These are phyloP conservation scores for Tapirus terrestris DNA, from an alignment of 2,113 vertebrate genomes.

Conservation along the genomic window DNA sequence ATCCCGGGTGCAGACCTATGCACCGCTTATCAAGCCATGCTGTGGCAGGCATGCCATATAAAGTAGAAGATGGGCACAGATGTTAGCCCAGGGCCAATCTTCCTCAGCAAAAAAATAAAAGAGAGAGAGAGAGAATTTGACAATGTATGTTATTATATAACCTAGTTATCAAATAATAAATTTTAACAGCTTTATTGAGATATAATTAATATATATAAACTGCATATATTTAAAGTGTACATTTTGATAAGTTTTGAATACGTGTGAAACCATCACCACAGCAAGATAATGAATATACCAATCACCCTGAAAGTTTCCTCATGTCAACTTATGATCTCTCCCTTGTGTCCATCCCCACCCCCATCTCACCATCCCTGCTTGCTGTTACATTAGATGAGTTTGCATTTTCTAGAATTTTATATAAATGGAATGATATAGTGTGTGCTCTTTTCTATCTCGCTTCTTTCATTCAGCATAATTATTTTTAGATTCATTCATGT, in stretches of 20 bases:
- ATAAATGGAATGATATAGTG: background rate
- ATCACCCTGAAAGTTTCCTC: background rate
- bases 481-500: background rate
- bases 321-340: background rate
- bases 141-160: background rate
- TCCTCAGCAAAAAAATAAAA: no score
- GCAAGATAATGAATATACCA: background rate
- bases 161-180: background rate
- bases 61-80: no score
- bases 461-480: background rate
- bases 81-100: no score
- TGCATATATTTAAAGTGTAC: background rate
- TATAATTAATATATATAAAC: background rate
- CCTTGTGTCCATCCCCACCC: background rate
- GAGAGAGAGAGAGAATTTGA: background rate
- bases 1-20: no score
- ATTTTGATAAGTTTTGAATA: background rate
- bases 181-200: background rate
- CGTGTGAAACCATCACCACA: background rate
- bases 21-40: no score
- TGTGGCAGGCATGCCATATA: no score
- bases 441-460: background rate
- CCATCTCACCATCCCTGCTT: background rate
- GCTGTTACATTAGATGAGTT: background rate
- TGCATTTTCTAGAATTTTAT: background rate